Percentiles rank a stretch among this genome's conserved stretches.
phyloP scores from a whole-genome alignment of 2,888 invertebrate species.

The Gastrophysa polygoni region DNA sequence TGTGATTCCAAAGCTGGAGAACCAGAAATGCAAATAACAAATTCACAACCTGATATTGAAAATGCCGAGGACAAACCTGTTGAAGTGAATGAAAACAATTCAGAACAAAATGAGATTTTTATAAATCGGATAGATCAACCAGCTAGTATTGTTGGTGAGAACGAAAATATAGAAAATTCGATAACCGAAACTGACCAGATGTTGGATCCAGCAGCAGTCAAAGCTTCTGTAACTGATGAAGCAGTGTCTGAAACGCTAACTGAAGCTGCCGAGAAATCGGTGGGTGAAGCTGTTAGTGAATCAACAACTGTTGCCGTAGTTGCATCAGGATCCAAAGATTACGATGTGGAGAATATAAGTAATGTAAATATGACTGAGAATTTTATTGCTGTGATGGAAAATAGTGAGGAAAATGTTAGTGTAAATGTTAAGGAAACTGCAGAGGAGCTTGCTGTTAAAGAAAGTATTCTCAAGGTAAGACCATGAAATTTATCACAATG shows the following conservation, averaged over 20 bases:
- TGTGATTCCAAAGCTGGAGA: too few species aligned
- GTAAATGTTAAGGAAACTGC: conserved; percentile 38
- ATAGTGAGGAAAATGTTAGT: conserved; percentile 19
- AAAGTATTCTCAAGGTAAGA: conserved; percentile 65
- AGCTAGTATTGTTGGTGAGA: neutral
- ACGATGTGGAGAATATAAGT: conserved; percentile 6
- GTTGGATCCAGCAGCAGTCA: neutral
- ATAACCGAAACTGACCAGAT: neutral
- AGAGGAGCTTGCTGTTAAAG: conserved; percentile 61
- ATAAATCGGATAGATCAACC: neutral
- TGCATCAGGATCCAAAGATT: neutral
- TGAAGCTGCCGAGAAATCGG: neutral
- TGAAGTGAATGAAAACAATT: neutral
- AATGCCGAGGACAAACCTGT: neutral
- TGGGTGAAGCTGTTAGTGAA: neutral
- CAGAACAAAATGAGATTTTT: neutral
- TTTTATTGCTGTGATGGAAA: conserved; percentile 23
- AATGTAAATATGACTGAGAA: conserved; percentile 25
- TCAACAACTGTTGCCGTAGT: neutral
- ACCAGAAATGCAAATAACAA: too few species aligned
- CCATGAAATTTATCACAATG: too few species aligned
- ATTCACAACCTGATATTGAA: neutral
- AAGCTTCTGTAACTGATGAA: neutral
- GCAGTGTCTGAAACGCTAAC: too few species aligned
- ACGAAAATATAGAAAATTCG: neutral